Evolutionary conservation across 1,140 invertebrate species (phyloP).

Genomic region (Aphelinus certus): DNA sequence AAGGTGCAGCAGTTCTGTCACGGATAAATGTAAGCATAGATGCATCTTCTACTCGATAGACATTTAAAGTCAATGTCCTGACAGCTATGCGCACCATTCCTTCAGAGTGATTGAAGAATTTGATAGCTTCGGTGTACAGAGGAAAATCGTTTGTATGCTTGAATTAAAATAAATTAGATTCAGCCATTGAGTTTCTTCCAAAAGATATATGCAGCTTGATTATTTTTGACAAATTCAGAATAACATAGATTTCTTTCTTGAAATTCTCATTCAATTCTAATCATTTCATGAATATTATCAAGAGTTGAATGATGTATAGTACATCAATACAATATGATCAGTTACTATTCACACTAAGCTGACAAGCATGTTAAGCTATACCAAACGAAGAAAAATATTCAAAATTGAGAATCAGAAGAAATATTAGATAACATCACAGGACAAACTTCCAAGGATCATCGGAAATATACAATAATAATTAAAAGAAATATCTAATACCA

Average conservation of each 20-base stretch:
- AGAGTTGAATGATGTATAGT: no score
- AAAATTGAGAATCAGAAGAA: neutral
- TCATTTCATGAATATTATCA: no score
- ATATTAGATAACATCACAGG: neutral
- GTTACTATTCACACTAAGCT: neutral
- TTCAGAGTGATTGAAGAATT: conserved; percentile 99
- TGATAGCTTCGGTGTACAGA: conserved; percentile 98
- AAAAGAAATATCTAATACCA: neutral
- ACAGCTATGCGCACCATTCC: conserved; percentile 99
- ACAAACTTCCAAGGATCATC: neutral
- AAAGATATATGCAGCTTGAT: conserved; percentile 7
- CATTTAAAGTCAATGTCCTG: conserved; percentile 95
- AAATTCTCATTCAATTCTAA: no score
- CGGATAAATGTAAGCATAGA: conserved; percentile 96
- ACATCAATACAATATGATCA: neutral
- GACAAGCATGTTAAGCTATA: no score
- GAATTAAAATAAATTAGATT: conserved; percentile 54
- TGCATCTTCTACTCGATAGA: conserved; percentile 93
- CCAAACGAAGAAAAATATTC: neutral
- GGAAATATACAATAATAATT: neutral
- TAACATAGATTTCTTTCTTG: neutral
- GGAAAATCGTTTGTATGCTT: conserved; percentile 99
- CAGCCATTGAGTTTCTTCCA: neutral
- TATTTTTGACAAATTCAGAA: conserved; percentile 16
- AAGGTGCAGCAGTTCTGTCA: conserved; percentile 94